A percentile compares a stretch with the other conserved stretches of the same genome.
These are phyloP conservation scores for Zenarchopterus dispar DNA, from an alignment of 2,797 vertebrate genomes.

Conservation along the genomic window DNA sequence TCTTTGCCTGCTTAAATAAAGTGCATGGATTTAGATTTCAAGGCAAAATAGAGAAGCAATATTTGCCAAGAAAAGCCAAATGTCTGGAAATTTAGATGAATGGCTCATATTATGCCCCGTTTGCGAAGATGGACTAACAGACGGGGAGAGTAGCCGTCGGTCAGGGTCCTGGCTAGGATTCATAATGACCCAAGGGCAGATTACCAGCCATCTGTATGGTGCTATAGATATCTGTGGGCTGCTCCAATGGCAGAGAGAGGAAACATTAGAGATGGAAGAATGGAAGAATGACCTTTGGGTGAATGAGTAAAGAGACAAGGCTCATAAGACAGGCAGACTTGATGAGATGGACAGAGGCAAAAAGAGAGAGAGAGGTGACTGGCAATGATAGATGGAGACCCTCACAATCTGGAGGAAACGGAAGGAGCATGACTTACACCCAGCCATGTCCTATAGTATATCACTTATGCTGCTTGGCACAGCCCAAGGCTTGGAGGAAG, in stretches of 20 bases:
- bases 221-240: slow-evolving; percentile 67
- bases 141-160: slow-evolving; percentile 67
- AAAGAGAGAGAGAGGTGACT: slow-evolving; percentile 60
- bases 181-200: slow-evolving; percentile 77
- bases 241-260: slow-evolving; percentile 51
- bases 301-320: slow-evolving; percentile 67
- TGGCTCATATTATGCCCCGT: slow-evolving; percentile 62
- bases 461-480: slow-evolving; percentile 79
- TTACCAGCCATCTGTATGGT: slow-evolving; percentile 77
- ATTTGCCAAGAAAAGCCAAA: slow-evolving; percentile 71
- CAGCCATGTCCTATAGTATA: slow-evolving; percentile 82
- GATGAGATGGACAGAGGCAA: slow-evolving; percentile 56
- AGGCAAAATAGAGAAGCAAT: slow-evolving; percentile 40
- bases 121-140: slow-evolving; percentile 69
- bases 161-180: slow-evolving; percentile 74
- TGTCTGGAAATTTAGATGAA: slow-evolving; percentile 73
- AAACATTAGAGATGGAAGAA: slow-evolving; percentile 60
- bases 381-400: slow-evolving; percentile 82
- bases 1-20: slow-evolving; percentile 58
- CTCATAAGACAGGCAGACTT: slow-evolving; percentile 61
- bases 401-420: slow-evolving; percentile 78
- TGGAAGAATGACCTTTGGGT: slow-evolving; percentile 76
- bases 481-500: slow-evolving; percentile 81
- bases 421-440: slow-evolving; percentile 80
- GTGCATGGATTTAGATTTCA: slow-evolving; percentile 52